Base-by-base conservation (phyloP, 1,140 invertebrate genomes). In the Solenopsis invicta region DNA sequence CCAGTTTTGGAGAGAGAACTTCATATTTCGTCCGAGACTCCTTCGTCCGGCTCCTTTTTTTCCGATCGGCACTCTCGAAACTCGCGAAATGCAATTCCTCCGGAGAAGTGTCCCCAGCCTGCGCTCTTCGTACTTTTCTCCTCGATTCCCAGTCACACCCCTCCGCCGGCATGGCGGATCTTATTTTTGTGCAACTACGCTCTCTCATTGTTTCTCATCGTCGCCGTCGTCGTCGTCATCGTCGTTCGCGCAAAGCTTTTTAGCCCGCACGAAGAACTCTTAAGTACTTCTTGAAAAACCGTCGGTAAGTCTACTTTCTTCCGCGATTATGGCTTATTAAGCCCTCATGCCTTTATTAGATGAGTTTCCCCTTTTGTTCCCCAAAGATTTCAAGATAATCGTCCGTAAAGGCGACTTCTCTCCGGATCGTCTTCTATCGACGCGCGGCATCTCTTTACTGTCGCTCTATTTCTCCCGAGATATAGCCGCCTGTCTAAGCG, bases 301-400 rank as follows among this genome's bases (percentile, higher is more conserved):
- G 69, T 74, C 54, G 64, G 41, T 75, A 84, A 84, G 69, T 84
- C 69, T 50, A 84, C 54, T 75, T 84, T 84, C 69, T 84, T 84
- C 80, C 69, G 29, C 80, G 80, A 84, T 84, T 84, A 84, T 62
- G 69, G 80, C 80, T 74, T 84, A 84, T 84, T 84, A 84, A 84
- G 29, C 45, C 16, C 13, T 41, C 69, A 24, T 61, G 69, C 80
- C 69, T 84, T 84, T 84, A 84, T 84, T 84, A 84, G 69, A 29
- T 54, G 69, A 61, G 41, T 74, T 75, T 78, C 64, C 45, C 72
- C 76, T 88, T 71, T 74, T 69, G 82, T 86, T 86, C 64, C 24
- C 64, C 18, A 62, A 81, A 86, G 85, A 86, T 80, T 81, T 67
- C 75, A 50, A 69, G 64, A 80, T 80, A 86, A 86, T 86, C 62